Evolutionary conservation across 2,797 vertebrate genomes (phyloP).

Genomic region (Nyctalus aviator): DNA sequence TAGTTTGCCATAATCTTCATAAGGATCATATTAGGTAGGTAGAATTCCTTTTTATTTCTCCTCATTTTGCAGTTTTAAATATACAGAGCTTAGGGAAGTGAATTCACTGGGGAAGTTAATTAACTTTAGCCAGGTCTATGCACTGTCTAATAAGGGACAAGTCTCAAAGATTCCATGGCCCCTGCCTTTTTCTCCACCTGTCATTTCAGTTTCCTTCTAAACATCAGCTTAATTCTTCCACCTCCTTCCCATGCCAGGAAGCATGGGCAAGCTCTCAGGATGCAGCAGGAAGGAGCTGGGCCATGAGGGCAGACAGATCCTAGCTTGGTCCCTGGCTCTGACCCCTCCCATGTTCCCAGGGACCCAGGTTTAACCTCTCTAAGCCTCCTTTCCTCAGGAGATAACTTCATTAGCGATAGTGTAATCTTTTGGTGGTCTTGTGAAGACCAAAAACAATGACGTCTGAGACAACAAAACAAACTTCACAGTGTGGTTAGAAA

Average conservation of each 20-base stretch:
- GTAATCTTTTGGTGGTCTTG: background rate
- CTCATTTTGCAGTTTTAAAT: background rate
- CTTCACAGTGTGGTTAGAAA: background rate
- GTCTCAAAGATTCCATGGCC: background rate
- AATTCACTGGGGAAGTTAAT: background rate
- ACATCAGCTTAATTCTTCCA: background rate
- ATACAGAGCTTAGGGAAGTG: background rate
- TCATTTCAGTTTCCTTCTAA: background rate
- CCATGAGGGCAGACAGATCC: background rate
- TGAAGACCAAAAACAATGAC: slow-evolving; percentile 4
- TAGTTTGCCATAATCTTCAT: background rate
- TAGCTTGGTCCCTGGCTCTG: background rate
- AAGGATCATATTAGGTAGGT: background rate
- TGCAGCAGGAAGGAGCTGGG: background rate
- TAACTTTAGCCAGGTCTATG: background rate
- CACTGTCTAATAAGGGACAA: background rate
- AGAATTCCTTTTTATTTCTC: slow-evolving; percentile 18
- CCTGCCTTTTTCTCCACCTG: background rate
- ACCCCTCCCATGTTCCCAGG: background rate
- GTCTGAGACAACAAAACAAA: background rate
- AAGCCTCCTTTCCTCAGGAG: background rate
- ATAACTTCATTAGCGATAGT: background rate
- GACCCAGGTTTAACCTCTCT: background rate
- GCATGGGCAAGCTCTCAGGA: background rate
- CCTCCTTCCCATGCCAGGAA: background rate